Base-by-base conservation (phyloP, 2,113 vertebrate species). In the Marmota flaviventris region DNA sequence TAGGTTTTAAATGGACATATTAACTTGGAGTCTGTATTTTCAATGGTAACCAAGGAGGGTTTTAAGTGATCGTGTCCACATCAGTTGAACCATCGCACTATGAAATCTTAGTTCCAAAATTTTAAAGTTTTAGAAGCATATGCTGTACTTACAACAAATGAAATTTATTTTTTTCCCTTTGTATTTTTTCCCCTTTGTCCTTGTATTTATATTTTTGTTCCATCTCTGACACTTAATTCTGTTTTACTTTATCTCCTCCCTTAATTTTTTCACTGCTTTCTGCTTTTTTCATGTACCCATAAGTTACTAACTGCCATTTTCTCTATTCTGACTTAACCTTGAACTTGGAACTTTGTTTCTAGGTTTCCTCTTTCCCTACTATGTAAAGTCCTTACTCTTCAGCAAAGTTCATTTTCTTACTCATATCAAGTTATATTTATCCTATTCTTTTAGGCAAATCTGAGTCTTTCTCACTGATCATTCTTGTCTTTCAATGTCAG, bases 81-180 rank as follows among this genome's bases (percentile, higher is more conserved):
- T 65, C 24, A 58, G 12, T 91, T 89, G 34, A 88, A 70, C 56
- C 16, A 0, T 51, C 56, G 51, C 24, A 7, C n/a, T 82, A 13
- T 82, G 72, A 92, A 69, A 27, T 91, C 69, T 67, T 72, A n/a
- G 77, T 95, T 97, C 11, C 32, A 77, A 32, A 86, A 81, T 77
- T 39, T 67, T 22, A 29, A 88, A 58, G 37, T 81, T 93, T 93
- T 63, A 37, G 48, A 90, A 82, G 61, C 34, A 16, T 79, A 32
- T 85, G 16, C 51, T 70, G 12, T 67, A 65, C 69, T 34, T 11
- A 11, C 73, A 82, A 75, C 12, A 93, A 85, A 70, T 75, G 53
- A 86, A 61, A 56, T n/a, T 93, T 88, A 45, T 45, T 45, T 45
- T 45, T 45, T 45, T 45, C 45, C 8, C 32, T 86, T 70, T 70